Percentiles rank a stretch among this genome's conserved stretches.
Conservation (phyloP, 2,797 vertebrate species). For the Carapus acus region DNA sequence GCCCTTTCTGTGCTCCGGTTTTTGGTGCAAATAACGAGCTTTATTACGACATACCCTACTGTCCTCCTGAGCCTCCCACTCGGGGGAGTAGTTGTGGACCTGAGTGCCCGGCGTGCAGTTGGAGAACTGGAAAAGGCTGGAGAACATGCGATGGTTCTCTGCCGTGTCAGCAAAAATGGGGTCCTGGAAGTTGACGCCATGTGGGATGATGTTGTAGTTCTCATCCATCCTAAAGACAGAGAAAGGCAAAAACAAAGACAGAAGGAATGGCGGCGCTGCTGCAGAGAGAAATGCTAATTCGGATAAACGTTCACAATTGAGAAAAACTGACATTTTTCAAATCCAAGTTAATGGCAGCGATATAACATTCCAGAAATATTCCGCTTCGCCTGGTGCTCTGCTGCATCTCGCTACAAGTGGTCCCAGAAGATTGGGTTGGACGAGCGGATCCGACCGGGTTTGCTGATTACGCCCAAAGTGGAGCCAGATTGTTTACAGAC, state of each 20-base stretch:
- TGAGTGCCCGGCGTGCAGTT: slow-evolving; percentile 78
- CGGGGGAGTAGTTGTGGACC: slow-evolving; percentile 72
- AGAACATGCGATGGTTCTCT: slow-evolving; percentile 77
- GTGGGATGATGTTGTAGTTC: slow-evolving; percentile 80
- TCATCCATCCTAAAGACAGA: slow-evolving; percentile 74
- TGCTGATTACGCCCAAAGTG: not conserved
- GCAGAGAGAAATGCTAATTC: too few relatives aligned
- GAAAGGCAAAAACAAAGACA: not conserved
- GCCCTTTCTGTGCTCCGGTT: not conserved
- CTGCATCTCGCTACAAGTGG: too few relatives aligned
- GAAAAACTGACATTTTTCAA: slow-evolving; percentile 3
- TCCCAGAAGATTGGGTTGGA: too few relatives aligned
- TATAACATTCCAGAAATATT: too few relatives aligned
- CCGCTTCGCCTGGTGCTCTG: too few relatives aligned
- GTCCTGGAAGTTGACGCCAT: slow-evolving; percentile 83
- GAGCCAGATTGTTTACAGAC: slow-evolving; percentile 20
- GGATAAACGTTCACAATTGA: too few relatives aligned
- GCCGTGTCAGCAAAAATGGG: slow-evolving; percentile 77
- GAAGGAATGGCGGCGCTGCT: too few relatives aligned
- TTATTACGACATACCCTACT: slow-evolving; percentile 67
- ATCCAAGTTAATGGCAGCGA: not conserved
- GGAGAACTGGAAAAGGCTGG: slow-evolving; percentile 82
- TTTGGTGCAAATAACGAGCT: not conserved
- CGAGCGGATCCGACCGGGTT: too few relatives aligned
- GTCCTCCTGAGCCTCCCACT: slow-evolving; percentile 81